phyloP scores from a whole-genome alignment of 2,113 vertebrate genomes.

The Nicator chloris region DNA sequence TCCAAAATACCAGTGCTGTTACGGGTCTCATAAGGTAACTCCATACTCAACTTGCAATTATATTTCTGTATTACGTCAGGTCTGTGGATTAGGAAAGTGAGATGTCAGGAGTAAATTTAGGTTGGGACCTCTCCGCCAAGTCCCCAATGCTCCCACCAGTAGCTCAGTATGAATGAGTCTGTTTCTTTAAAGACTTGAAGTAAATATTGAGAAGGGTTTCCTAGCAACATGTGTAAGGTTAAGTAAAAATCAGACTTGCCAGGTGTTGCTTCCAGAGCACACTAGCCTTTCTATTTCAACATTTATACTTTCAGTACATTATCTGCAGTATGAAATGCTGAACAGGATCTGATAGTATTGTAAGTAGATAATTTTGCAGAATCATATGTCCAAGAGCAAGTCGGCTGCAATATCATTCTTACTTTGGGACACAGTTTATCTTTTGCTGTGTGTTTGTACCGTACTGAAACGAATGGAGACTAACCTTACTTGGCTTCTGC shows the following conservation, averaged over 20 bases:
- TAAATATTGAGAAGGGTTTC: conserved; percentile 59
- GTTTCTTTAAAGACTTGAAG: conserved; percentile 43
- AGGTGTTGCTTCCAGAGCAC: conserved; percentile 15
- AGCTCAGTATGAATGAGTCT: conserved; percentile 28
- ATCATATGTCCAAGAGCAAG: background rate
- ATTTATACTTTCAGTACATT: background rate
- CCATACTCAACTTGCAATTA: background rate
- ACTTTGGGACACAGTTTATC: background rate
- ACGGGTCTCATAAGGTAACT: background rate
- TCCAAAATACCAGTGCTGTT: background rate
- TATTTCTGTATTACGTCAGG: background rate
- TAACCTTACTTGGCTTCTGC: background rate
- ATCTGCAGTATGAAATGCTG: background rate
- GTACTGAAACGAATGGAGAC: background rate
- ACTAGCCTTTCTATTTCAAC: background rate
- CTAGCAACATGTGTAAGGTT: conserved; percentile 64
- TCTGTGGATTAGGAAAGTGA: conserved; percentile 21
- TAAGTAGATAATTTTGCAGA: background rate
- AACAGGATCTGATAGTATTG: background rate
- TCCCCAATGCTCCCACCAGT: background rate
- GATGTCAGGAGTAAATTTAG: background rate
- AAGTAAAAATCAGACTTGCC: conserved; percentile 46
- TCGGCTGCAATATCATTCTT: background rate
- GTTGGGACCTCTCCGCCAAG: background rate
- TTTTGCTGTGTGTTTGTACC: background rate